Conservation (phyloP, 1,140 invertebrate species). For the Brachystomella parvula region DNA sequence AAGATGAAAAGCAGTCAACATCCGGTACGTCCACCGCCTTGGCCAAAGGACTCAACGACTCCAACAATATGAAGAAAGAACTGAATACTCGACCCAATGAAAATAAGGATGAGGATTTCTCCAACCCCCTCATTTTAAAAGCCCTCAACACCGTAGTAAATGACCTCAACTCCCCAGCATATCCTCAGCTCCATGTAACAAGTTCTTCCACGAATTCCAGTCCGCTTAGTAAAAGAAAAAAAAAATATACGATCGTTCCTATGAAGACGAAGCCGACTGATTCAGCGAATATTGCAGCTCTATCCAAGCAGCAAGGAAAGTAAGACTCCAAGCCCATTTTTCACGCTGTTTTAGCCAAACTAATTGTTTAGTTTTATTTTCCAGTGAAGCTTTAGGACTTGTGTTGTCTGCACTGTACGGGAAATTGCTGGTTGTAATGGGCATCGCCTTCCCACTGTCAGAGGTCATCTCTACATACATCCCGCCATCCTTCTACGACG, state of each 20-base stretch:
- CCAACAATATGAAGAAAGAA: background rate
- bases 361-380: conserved; percentile 14
- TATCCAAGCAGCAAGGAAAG: conserved; percentile 28
- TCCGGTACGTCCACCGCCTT: background rate
- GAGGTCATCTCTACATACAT: conserved; percentile 86
- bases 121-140: conserved; percentile 5
- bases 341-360: background rate
- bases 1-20: background rate
- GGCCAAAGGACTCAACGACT: background rate
- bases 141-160: background rate
- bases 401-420: conserved; percentile 48
- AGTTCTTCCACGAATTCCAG: conserved; percentile 26
- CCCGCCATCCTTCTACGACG: conserved; percentile 81
- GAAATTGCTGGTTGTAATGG: conserved; percentile 48
- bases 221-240: conserved; percentile 22
- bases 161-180: background rate
- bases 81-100: background rate
- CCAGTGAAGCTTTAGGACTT: conserved; percentile 41
- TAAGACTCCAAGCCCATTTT: conserved; percentile 13
- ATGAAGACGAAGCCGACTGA: conserved; percentile 21
- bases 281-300: background rate
- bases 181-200: background rate
- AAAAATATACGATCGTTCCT: conserved; percentile 27
- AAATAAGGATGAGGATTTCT: background rate
- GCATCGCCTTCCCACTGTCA: conserved; percentile 45